phyloP scores from a whole-genome alignment of 2,113 vertebrate genomes.

The Xenopus borealis region DNA sequence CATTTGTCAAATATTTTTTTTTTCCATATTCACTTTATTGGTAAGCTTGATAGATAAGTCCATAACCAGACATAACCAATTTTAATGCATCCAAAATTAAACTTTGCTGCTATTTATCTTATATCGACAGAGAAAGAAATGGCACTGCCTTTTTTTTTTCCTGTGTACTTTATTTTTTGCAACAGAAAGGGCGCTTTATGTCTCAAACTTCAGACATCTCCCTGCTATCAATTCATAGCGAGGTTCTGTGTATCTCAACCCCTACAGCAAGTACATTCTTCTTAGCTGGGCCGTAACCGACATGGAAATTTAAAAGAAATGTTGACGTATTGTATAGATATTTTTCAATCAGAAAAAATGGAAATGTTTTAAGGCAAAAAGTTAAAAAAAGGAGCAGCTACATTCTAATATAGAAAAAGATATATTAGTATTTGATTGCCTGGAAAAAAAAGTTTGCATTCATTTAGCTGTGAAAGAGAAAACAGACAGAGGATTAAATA shows the following conservation, averaged over 20 bases:
- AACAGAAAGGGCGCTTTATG: constrained; percentile 10
- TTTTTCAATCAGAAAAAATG: constrained; percentile 13
- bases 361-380: constrained; percentile 19
- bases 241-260: constrained; percentile 12
- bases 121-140: constrained; percentile 10
- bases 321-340: constrained; percentile 19
- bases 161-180: not conserved
- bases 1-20: too few species aligned
- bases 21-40: not conserved
- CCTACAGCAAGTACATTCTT: constrained; percentile 38
- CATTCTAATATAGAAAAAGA: not conserved
- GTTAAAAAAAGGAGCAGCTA: not conserved
- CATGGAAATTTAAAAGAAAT: constrained; percentile 21
- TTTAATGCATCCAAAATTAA: not conserved
- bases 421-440: not conserved
- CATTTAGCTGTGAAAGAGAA: not conserved
- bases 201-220: constrained; percentile 25
- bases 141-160: not conserved
- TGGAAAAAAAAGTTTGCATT: not conserved
- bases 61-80: not conserved
- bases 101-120: constrained; percentile 1
- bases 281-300: constrained; percentile 21
- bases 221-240: constrained; percentile 26
- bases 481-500: not conserved
- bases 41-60: not conserved